Evolutionary conservation across 92 coral and sea anemone species (phyloP).

Genomic region (Zoanthus gigantus): DNA sequence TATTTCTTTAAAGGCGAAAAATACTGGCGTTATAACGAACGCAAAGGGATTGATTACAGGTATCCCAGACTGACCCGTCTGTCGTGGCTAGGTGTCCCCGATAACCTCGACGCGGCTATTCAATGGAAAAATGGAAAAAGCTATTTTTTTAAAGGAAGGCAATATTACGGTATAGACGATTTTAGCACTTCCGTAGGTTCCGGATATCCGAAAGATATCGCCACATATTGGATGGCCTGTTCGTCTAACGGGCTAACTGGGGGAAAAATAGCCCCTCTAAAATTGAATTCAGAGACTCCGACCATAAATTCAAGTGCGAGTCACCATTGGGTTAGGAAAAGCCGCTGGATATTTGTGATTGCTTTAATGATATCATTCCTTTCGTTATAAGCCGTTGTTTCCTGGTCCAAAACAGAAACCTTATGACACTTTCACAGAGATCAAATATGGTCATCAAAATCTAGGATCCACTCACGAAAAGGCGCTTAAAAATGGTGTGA

Average conservation of each 20-base stretch:
- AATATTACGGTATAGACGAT: constrained; percentile 72
- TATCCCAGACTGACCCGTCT: constrained; percentile 66
- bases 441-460: not conserved
- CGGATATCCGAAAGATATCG: constrained; percentile 59
- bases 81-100: constrained; percentile 64
- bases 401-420: not conserved
- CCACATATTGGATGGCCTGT: constrained; percentile 74
- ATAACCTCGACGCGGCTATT: constrained; percentile 68
- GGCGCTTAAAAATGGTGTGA: no score
- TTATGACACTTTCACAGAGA: not conserved
- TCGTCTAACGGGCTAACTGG: constrained; percentile 53
- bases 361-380: not conserved
- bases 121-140: constrained; percentile 75
- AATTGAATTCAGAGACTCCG: not conserved
- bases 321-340: not conserved
- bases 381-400: not conserved
- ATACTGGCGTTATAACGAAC: constrained; percentile 73
- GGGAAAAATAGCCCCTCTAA: constrained; percentile 59
- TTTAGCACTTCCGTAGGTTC: constrained; percentile 16
- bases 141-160: constrained; percentile 70
- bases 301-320: not conserved
- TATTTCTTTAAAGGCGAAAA: constrained; percentile 76
- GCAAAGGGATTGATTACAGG: constrained; percentile 52
- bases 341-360: not conserved
- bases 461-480: no score